phyloP scores from a whole-genome alignment of 2,113 vertebrate species.

The Zootoca vivipara region DNA sequence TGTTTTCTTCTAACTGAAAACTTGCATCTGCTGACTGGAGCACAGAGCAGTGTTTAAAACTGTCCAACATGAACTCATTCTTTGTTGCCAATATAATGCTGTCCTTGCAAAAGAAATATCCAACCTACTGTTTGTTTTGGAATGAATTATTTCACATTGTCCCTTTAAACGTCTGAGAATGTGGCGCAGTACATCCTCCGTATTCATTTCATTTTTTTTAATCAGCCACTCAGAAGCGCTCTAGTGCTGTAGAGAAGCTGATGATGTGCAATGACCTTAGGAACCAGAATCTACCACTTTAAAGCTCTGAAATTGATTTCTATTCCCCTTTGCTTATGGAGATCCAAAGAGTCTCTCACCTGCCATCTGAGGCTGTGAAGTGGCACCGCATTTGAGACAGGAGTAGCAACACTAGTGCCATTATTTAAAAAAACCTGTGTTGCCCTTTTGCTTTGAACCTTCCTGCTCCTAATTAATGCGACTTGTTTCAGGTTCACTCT shows the following conservation, averaged over 20 bases:
- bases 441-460: slow-evolving; percentile 6
- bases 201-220: neutral
- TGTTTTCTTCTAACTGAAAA: neutral
- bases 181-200: neutral
- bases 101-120: too few relatives aligned
- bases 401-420: neutral
- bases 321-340: neutral
- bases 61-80: neutral
- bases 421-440: neutral
- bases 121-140: neutral
- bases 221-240: neutral
- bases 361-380: neutral
- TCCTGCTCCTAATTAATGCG: slow-evolving; percentile 21
- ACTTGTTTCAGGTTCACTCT: slow-evolving; percentile 19
- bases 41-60: neutral
- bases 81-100: neutral
- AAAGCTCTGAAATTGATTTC: slow-evolving; percentile 5
- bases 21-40: neutral
- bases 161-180: neutral
- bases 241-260: neutral
- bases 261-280: neutral
- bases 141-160: neutral
- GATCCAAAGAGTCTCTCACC: neutral
- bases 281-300: neutral
- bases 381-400: neutral